These are phyloP conservation scores for Lateolabrax maculatus DNA, from an alignment of 2,797 vertebrate genomes.

Conservation along the genomic window DNA sequence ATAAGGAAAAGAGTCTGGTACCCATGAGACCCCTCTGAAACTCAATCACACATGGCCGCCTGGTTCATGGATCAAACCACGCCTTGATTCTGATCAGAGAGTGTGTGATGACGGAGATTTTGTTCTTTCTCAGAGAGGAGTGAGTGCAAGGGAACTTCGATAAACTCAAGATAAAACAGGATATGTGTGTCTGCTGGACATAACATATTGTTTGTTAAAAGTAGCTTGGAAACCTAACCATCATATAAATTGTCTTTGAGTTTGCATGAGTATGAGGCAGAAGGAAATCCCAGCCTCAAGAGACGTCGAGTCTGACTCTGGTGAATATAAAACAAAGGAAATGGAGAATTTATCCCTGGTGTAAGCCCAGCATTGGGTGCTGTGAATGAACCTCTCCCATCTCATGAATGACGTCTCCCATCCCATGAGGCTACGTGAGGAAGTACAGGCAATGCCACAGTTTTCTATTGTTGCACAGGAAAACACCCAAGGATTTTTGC, in stretches of 20 bases:
- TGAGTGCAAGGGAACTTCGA: conserved; percentile 41
- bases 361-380: conserved; percentile 32
- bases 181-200: not conserved
- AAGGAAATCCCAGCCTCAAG: conserved; percentile 15
- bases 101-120: conserved; percentile 65
- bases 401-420: conserved; percentile 47
- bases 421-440: conserved; percentile 70
- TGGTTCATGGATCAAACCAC: conserved; percentile 86
- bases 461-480: conserved; percentile 44
- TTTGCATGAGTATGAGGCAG: not conserved
- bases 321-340: conserved; percentile 68
- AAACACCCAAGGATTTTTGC: conserved; percentile 53
- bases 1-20: conserved; percentile 68
- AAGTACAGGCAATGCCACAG: conserved; percentile 52
- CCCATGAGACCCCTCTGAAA: conserved; percentile 79
- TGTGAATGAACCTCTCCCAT: conserved; percentile 61
- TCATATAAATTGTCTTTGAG: not conserved
- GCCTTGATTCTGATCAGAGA: conserved; percentile 71
- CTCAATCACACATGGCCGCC: conserved; percentile 81
- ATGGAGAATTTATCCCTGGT: conserved; percentile 57
- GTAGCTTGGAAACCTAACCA: not conserved
- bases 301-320: conserved; percentile 16
- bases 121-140: conserved; percentile 53
- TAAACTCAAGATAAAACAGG: conserved; percentile 27
- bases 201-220: conserved; percentile 4